These are phyloP conservation scores for Ptycholaimellus sp. DNA, from an alignment of 2,888 invertebrate species.

Conservation along the genomic window DNA sequence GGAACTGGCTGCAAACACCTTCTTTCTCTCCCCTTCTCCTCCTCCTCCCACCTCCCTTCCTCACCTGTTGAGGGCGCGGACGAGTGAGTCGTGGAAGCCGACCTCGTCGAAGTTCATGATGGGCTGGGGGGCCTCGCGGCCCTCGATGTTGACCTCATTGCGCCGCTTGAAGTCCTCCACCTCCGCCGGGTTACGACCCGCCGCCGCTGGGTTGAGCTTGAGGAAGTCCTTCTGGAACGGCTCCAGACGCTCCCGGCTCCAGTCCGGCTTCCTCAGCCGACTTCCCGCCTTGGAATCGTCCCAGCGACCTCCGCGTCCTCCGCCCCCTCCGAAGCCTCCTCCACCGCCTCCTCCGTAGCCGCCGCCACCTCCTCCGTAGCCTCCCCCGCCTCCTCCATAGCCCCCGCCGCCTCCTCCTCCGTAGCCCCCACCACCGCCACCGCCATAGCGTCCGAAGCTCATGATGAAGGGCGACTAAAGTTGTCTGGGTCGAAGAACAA, in stretches of 20 bases:
- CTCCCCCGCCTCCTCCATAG: constrained; percentile 5
- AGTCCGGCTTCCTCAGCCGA: constrained; percentile 12
- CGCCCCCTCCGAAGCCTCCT: constrained; percentile 2
- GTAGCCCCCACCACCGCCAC: constrained; percentile 1
- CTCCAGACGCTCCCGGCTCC: constrained; percentile 11
- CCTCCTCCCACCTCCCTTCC: not conserved
- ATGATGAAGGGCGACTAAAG: no score
- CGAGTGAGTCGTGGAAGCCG: constrained; percentile 44
- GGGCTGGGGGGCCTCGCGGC: constrained; percentile 54
- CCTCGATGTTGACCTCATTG: constrained; percentile 64
- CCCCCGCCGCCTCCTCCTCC: constrained; percentile 22
- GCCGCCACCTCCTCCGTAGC: constrained; percentile 7
- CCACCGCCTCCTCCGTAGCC: constrained; percentile 3
- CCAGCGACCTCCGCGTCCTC: constrained; percentile 10
- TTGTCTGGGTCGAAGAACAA: no score
- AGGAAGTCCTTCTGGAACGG: constrained; percentile 17
- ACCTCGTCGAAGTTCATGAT: constrained; percentile 66
- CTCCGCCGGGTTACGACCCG: constrained; percentile 13
- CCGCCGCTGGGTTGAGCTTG: constrained; percentile 13
- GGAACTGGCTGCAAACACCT: constrained; percentile 5
- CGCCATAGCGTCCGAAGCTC: not conserved
- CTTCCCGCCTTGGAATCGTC: constrained; percentile 9
- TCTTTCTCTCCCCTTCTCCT: not conserved
- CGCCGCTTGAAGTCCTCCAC: constrained; percentile 44
- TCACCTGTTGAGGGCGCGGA: not conserved